phyloP scores from a whole-genome alignment of 2,113 vertebrate species.

The Mobula hypostoma region DNA sequence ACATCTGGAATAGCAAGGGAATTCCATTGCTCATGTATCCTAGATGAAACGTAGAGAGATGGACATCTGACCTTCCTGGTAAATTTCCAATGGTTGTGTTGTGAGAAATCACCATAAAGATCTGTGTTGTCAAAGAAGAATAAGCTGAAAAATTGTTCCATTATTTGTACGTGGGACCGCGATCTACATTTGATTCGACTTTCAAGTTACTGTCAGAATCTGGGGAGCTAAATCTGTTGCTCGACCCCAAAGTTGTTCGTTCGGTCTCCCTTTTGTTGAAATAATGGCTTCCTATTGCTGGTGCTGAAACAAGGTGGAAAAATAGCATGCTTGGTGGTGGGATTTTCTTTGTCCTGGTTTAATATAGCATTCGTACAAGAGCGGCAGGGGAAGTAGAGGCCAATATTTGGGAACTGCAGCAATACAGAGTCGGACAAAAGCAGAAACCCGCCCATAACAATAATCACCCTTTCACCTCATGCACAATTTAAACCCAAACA shows the following conservation, averaged over 20 bases:
- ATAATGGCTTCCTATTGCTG: not conserved
- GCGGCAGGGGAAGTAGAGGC: constrained; percentile 3
- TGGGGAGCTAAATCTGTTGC: not conserved
- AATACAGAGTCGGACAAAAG: constrained; percentile 12
- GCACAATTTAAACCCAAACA: constrained; percentile 29
- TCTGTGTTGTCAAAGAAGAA: not conserved
- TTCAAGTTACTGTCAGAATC: not conserved
- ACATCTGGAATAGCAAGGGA: too few species aligned
- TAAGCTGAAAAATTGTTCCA: not conserved
- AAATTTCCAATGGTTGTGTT: not conserved
- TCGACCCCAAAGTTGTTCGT: not conserved
- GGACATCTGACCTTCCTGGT: not conserved
- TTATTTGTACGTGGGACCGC: not conserved
- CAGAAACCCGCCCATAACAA: constrained; percentile 17
- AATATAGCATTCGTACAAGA: constrained; percentile 23
- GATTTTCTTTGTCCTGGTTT: constrained; percentile 28
- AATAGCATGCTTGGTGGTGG: constrained; percentile 30
- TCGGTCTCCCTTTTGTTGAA: not conserved
- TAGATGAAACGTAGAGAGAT: not conserved
- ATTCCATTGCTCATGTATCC: not conserved
- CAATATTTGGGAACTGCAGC: constrained; percentile 26
- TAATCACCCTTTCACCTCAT: constrained; percentile 26
- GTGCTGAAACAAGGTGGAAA: constrained; percentile 8
- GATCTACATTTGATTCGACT: not conserved
- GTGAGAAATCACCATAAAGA: not conserved